These are phyloP conservation scores for Girardinus metallicus DNA, from an alignment of 2,797 vertebrate species.

Conservation along the genomic window DNA sequence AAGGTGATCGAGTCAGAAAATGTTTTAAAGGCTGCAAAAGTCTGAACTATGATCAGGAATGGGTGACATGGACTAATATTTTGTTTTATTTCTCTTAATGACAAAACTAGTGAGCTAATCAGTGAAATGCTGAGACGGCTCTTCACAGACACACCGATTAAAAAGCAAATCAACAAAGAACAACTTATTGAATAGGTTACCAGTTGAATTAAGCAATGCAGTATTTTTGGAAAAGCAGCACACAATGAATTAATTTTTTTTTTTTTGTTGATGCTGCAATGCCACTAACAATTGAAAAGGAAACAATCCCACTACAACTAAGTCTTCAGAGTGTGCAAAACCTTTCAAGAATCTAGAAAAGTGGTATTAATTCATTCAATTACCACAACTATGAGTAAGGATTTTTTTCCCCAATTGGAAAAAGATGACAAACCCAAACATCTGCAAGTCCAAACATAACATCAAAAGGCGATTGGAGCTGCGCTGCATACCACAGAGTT, in stretches of 20 bases:
- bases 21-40: background rate
- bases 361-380: background rate
- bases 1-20: background rate
- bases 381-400: background rate
- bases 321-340: background rate
- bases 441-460: background rate
- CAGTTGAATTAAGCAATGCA: background rate
- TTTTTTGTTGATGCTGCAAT: background rate
- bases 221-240: background rate
- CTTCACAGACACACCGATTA: background rate
- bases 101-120: background rate
- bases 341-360: background rate
- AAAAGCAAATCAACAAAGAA: background rate
- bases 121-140: background rate
- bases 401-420: background rate
- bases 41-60: background rate
- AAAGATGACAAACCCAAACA: conserved; percentile 5
- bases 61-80: background rate
- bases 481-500: conserved; percentile 11
- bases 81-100: background rate
- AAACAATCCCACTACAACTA: background rate
- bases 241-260: background rate
- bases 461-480: background rate
- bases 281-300: background rate
- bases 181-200: background rate